Conservation (phyloP, 2,113 vertebrate genomes). For the Percina caprodes region DNA sequence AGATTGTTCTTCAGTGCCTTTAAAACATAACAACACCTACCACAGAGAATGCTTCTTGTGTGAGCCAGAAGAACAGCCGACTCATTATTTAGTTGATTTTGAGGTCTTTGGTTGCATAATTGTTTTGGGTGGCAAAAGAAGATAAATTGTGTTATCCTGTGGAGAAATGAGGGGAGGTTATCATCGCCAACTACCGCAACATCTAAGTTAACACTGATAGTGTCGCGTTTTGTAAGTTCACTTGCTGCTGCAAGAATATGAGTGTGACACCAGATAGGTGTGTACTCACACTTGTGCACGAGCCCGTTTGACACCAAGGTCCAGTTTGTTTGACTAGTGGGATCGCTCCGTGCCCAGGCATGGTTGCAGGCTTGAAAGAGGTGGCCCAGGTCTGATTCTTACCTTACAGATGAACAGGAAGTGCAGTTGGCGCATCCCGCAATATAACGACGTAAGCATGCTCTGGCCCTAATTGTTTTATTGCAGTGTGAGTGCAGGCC, state of each 20-base stretch:
- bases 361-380: too few relatives aligned
- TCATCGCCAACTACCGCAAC: neutral
- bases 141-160: slow-evolving; percentile 36
- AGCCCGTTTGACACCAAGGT: too few relatives aligned
- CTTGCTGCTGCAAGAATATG: neutral
- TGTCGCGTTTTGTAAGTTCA: slow-evolving; percentile 1
- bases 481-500: too few relatives aligned
- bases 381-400: too few relatives aligned
- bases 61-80: slow-evolving; percentile 16
- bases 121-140: slow-evolving; percentile 15
- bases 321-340: too few relatives aligned
- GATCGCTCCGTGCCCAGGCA: too few relatives aligned
- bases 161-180: slow-evolving; percentile 27
- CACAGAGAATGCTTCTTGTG: slow-evolving; percentile 46
- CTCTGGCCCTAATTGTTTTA: too few relatives aligned
- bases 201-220: neutral
- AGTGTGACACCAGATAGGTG: neutral
- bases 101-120: neutral
- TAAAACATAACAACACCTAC: slow-evolving; percentile 58
- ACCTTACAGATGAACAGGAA: too few relatives aligned
- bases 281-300: too few relatives aligned
- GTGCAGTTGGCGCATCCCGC: too few relatives aligned
- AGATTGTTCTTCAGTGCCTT: slow-evolving; percentile 63
- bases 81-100: slow-evolving; percentile 13
- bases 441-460: too few relatives aligned